phyloP scores from a whole-genome alignment of 2,113 vertebrate species.

The Equus przewalskii region DNA sequence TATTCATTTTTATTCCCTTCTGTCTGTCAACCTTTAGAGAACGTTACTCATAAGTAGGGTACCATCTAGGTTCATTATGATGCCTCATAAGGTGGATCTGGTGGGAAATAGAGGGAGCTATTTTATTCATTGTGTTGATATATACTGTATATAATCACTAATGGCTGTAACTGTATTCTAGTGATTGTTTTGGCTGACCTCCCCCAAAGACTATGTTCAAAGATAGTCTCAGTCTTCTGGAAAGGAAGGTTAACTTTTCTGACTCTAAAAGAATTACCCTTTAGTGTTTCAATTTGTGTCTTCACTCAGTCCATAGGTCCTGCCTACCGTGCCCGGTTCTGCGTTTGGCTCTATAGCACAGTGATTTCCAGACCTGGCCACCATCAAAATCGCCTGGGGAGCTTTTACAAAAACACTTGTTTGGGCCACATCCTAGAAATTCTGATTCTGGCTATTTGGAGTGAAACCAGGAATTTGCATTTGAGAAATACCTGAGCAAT shows the following conservation, averaged over 20 bases:
- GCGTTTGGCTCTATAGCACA: not conserved
- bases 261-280: not conserved
- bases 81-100: not conserved
- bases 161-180: not conserved
- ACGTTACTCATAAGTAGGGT: not conserved
- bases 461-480: conserved; percentile 22
- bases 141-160: not conserved
- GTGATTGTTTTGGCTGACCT: conserved; percentile 22
- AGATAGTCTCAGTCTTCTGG: conserved; percentile 23
- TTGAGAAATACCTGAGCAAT: not conserved
- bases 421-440: conserved; percentile 49
- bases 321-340: not conserved
- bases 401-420: not conserved
- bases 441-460: conserved; percentile 55
- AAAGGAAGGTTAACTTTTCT: conserved; percentile 28
- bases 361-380: conserved; percentile 20
- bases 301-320: not conserved
- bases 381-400: not conserved
- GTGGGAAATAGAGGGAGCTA: not conserved
- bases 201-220: not conserved
- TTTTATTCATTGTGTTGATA: not conserved
- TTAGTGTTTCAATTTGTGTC: not conserved
- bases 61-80: not conserved
- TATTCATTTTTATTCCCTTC: not conserved
- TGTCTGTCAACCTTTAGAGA: not conserved